These are phyloP conservation scores for Neodiprion lecontei DNA, from an alignment of 1,140 invertebrate genomes.

Conservation along the genomic window DNA sequence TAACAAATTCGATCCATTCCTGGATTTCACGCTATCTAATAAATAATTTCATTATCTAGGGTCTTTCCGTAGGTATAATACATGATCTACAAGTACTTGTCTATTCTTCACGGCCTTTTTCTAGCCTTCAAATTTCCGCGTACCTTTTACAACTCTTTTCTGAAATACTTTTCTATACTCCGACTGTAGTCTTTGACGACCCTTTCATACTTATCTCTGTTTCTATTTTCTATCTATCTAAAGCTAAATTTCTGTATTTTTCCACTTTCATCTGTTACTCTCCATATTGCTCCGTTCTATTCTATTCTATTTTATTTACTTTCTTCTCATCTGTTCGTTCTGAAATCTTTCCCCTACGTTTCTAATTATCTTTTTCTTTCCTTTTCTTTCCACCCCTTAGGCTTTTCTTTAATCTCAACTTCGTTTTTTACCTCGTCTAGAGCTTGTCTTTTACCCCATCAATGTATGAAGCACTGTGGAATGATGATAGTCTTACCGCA, in stretches of 20 bases:
- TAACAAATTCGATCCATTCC: neutral
- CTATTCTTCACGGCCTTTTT: no score
- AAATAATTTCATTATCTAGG: no score
- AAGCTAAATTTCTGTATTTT: neutral
- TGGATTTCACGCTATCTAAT: neutral
- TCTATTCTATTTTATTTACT: neutral
- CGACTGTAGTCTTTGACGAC: no score
- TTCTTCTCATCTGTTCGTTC: conserved; percentile 4
- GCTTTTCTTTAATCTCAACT: neutral
- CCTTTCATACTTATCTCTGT: no score
- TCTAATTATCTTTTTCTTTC: conserved; percentile 6
- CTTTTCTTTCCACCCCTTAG: neutral
- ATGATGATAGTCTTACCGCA: no score
- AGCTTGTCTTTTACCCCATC: neutral
- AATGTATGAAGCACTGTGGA: no score
- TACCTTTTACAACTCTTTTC: no score
- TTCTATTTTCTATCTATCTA: no score
- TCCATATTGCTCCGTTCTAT: conserved; percentile 16
- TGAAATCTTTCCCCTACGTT: conserved; percentile 12
- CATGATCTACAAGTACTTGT: no score
- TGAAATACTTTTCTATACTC: no score
- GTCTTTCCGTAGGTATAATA: no score
- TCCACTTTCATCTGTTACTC: neutral
- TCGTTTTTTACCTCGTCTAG: neutral
- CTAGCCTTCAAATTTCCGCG: no score